A percentile compares a stretch with the other conserved stretches of the same genome.
Conservation (phyloP, 35 echinoderm and acorn worm genomes). For the Apostichopus parvimensis region DNA sequence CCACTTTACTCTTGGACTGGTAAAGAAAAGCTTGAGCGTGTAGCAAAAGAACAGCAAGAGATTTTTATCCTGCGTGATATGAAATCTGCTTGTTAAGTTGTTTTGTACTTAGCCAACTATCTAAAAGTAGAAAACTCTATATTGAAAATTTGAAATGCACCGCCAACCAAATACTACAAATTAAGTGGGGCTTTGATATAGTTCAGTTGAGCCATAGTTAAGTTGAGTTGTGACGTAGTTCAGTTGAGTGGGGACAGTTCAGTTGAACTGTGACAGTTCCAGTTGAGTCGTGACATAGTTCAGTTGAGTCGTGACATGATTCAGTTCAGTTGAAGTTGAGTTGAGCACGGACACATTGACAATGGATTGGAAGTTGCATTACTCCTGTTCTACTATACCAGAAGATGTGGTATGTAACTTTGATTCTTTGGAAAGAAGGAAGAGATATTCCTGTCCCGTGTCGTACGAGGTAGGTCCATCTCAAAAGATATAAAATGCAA, state of each 20-base stretch:
- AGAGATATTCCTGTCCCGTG: constrained; percentile 27
- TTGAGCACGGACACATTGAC: not conserved
- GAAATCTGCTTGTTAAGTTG: no score
- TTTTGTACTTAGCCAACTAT: no score
- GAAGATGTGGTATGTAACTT: constrained; percentile 24
- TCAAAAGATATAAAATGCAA: no score
- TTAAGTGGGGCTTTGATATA: no score
- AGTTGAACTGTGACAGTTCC: not conserved
- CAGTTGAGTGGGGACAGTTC: not conserved
- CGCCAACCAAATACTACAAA: no score
- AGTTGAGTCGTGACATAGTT: not conserved
- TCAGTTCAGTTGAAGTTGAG: not conserved
- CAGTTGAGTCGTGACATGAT: not conserved
- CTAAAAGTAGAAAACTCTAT: no score
- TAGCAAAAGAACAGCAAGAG: no score
- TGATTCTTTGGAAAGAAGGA: constrained; percentile 8
- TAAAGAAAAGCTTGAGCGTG: no score
- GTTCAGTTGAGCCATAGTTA: no score
- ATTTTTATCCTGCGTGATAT: no score
- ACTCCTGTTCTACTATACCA: constrained; percentile 23
- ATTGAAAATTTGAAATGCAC: no score
- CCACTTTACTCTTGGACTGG: no score
- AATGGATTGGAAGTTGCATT: not conserved
- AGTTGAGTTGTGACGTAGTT: not conserved
- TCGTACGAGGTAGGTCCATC: constrained; percentile 21